Evolutionary conservation across 1,140 invertebrate species (phyloP), one percentile per base, ranked within the genome.

Genomic region (Rhyzopertha dominica): DNA sequence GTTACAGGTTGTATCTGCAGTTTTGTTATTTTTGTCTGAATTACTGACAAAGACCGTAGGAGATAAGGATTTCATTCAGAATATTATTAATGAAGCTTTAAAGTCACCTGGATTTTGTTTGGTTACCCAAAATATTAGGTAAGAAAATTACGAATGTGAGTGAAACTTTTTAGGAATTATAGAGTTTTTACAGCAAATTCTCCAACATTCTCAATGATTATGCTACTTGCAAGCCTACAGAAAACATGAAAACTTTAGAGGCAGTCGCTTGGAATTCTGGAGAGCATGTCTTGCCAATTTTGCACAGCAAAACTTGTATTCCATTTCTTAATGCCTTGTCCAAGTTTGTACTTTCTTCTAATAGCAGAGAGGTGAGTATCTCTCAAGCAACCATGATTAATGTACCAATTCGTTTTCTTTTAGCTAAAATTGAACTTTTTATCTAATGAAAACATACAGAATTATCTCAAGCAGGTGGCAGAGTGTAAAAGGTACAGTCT

Each of bases 251-350:
- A 34, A 63, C 55, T 36, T 55, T 74, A 12, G 65, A 69, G 46
- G 56, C 64, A 16, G 63, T 65, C 8, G 61, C 69, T 13, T 69
- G 75, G 51, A 57, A 69, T 51, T 61, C 66, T 20, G 44, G 53
- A 24, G 66, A 75, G 41, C 74, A 73, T 59, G 63, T 76, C 28
- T 61, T 75, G 20, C 75, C 75, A 10, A 58, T 72, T 13, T 45
- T 77, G 10, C 69, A 69, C 56, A 52, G 66, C 5, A 51, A 52
- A 14, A 77, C 74, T 35, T 72, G 74, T 31, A 54, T 77, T 35
- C 70, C 68, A 45, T 74, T 77, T 56, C 53, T 77, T 26, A 57
- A 58, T 12, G 60, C 66, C 43, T 41, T 76, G 12, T 71, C 70
- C 10, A 65, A 67, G 44, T 68, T 54, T 50, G 47, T 62, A 17